A percentile compares a stretch with the other conserved stretches of the same genome.
Evolutionary conservation across 2,888 invertebrate species (phyloP).

Genomic region (Lithophane leautieri): DNA sequence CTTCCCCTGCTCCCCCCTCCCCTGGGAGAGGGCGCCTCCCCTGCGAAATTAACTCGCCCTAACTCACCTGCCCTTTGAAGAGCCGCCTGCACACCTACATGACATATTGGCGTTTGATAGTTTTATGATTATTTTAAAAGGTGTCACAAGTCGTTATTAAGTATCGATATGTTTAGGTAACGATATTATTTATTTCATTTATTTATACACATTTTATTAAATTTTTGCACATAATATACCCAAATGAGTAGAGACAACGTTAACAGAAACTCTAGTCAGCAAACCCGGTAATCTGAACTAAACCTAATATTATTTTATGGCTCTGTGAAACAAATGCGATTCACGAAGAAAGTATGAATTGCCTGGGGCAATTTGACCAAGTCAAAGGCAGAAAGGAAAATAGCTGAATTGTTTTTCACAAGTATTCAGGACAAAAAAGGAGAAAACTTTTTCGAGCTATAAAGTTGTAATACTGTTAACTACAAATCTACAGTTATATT

Average conservation of each 20-base stretch:
- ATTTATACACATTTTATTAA: too few relatives aligned
- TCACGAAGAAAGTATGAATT: neutral
- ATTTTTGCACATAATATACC: too few relatives aligned
- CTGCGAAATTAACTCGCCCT: conserved; percentile 81
- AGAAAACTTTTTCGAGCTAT: neutral
- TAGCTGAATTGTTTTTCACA: conserved; percentile 12
- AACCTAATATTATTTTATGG: neutral
- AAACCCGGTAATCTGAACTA: too few relatives aligned
- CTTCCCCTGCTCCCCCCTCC: conserved; percentile 66
- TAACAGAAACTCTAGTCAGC: too few relatives aligned
- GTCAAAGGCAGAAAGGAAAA: neutral
- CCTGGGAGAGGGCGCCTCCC: conserved; percentile 72
- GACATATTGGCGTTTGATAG: conserved; percentile 67
- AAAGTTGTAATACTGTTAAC: neutral
- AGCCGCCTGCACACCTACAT: conserved; percentile 76
- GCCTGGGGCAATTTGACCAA: neutral
- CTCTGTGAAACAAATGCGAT: conserved; percentile 9
- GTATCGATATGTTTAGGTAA: neutral
- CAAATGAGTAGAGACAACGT: too few relatives aligned
- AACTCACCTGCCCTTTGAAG: conserved; percentile 86
- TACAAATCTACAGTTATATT: neutral
- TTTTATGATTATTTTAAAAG: conserved; percentile 6
- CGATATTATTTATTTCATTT: neutral
- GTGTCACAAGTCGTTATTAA: neutral
- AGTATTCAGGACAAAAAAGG: neutral